A percentile compares a stretch with the other conserved stretches of the same genome.
Evolutionary conservation across 1,140 invertebrate genomes (phyloP).

Genomic region (Plodia interpunctella): DNA sequence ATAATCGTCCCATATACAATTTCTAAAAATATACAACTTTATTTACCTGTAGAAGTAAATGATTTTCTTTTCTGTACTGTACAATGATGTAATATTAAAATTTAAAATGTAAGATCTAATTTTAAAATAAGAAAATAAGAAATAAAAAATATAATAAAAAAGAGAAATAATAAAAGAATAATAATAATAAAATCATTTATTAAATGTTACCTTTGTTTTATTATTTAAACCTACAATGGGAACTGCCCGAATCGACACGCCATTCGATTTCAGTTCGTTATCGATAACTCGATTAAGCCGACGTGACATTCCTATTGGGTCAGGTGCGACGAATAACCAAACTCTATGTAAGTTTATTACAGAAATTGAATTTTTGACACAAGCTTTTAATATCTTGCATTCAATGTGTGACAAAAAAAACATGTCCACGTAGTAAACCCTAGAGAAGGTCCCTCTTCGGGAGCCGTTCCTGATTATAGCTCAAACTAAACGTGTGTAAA

Average conservation of each 20-base stretch:
- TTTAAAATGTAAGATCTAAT: constrained; percentile 33
- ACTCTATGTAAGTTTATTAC: too few species aligned
- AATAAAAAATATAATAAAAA: constrained; percentile 33
- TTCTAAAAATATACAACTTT: constrained; percentile 33
- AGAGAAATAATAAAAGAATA: constrained; percentile 27
- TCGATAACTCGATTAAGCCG: too few species aligned
- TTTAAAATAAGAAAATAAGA: constrained; percentile 30
- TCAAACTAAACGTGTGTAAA: too few species aligned
- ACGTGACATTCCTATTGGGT: too few species aligned
- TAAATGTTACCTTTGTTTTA: constrained; percentile 33
- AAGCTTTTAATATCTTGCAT: too few species aligned
- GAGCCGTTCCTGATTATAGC: too few species aligned
- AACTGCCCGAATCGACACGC: background rate
- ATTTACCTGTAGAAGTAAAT: constrained; percentile 21
- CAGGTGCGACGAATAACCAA: too few species aligned
- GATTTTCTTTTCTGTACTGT: constrained; percentile 12
- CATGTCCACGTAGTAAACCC: too few species aligned
- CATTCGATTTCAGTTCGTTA: background rate
- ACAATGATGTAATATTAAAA: constrained; percentile 21
- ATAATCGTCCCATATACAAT: constrained; percentile 35
- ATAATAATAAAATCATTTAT: constrained; percentile 38
- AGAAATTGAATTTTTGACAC: too few species aligned
- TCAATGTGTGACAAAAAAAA: too few species aligned
- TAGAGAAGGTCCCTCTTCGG: too few species aligned
- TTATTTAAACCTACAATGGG: background rate